Conservation (phyloP, 1,140 invertebrate genomes). For the Yoshiicerus persimilis region DNA sequence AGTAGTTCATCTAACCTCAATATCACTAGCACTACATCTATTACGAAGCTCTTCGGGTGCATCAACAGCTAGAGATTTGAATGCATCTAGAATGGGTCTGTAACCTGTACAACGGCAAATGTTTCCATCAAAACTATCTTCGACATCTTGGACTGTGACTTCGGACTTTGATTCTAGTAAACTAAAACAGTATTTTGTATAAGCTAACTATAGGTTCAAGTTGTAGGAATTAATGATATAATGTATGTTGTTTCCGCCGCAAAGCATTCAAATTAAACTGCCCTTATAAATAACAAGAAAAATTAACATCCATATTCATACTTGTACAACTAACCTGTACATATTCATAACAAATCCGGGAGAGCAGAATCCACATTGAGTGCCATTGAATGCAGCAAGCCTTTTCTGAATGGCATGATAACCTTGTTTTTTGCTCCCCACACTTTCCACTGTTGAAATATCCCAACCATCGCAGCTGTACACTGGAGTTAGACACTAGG, state of each 20-base stretch:
- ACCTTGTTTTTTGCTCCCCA: background rate
- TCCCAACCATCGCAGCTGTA: conserved; percentile 46
- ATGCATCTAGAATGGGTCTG: conserved; percentile 65
- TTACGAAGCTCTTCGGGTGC: conserved; percentile 60
- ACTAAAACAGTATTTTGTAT: background rate
- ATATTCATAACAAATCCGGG: conserved; percentile 54
- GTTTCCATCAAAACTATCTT: conserved; percentile 77
- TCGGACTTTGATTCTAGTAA: background rate
- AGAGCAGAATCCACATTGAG: conserved; percentile 76
- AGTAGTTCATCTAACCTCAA: too few species aligned
- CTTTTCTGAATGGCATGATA: conserved; percentile 61
- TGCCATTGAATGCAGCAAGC: conserved; percentile 70
- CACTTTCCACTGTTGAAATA: conserved; percentile 31
- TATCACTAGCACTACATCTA: background rate
- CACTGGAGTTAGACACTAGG: conserved; percentile 47
- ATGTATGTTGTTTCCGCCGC: too few species aligned
- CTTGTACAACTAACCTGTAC: background rate
- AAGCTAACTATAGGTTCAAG: background rate
- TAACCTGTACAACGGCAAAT: conserved; percentile 87
- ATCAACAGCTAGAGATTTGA: conserved; percentile 66
- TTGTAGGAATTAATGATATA: background rate
- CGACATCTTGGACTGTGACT: conserved; percentile 57
- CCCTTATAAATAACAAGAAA: too few species aligned
- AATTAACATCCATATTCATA: too few species aligned
- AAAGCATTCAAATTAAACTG: too few species aligned